Base-by-base conservation (phyloP, 2,113 vertebrate genomes). In the Anolis carolinensis region DNA sequence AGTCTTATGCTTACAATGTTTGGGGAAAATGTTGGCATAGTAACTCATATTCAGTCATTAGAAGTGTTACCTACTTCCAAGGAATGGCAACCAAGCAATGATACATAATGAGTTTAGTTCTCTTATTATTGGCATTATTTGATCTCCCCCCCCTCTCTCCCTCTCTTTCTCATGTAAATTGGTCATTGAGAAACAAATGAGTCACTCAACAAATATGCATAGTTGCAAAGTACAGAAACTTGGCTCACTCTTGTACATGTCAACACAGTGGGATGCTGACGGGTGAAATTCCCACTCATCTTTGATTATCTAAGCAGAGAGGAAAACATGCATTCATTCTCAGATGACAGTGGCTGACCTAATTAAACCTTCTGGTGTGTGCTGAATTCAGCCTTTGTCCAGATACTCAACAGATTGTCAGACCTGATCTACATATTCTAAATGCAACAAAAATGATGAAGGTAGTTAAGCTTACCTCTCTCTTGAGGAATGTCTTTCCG, bases 271-370 rank as follows among this genome's bases (percentile, higher is more conserved):
- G 63, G 84, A 85, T 89, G 86, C 87, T 78, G 78, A 27, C 89
- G 86, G 72, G 72, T 73, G 89, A 59, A 93, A 90, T 89, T 65
- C 87, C 86, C 89, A 81, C 55, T 86, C 88, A 62, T 90, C 89
- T 71, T 11, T 2, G 85, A 55, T 79, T 88, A 79, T 80, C 70
- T 80, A 63, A 73, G 71, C 71, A 59, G 59, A 30, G 27, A 89
- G 84, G 75, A 87, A 94, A 94, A 93, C 87, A 93, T 86, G 50
- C 44, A 81, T 52, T 81, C 32, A 89, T 77, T 86, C 90, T 92
- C 92, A 90, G 90, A 89, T 93, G 88, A 93, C 7, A 4, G 85
- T n/a, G 83, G 90, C 91, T 95, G 90, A 93, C 91, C 88, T 84
- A 94, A 88, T 93, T 91, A 88, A 88, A 73, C 88, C 90, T 81